Percentiles rank a stretch among this genome's conserved stretches.
These are phyloP conservation scores for Lithobius niger DNA, from an alignment of 1,140 invertebrate species.

Conservation along the genomic window DNA sequence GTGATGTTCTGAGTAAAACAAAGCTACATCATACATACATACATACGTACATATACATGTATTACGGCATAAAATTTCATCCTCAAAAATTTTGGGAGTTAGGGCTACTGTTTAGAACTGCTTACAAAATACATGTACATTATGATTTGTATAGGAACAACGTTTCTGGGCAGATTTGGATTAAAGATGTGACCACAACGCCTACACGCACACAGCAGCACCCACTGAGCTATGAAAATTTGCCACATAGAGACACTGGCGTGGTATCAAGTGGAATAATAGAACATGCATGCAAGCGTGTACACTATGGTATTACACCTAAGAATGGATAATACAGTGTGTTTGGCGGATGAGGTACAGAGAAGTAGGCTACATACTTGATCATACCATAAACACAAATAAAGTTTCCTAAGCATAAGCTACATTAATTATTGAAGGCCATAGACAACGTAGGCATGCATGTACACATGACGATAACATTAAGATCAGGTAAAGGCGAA, in stretches of 20 bases:
- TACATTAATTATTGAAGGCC: too few species aligned
- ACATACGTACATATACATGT: background rate
- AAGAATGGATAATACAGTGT: background rate
- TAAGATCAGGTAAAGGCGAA: too few species aligned
- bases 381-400: conserved; percentile 5
- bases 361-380: background rate
- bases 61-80: background rate
- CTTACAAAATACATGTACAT: conserved; percentile 3
- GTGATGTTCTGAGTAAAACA: too few species aligned
- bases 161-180: conserved; percentile 7
- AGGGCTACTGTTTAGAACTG: background rate
- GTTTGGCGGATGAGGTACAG: background rate
- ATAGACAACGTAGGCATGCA: too few species aligned
- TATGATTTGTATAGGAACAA: conserved; percentile 5
- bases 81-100: background rate
- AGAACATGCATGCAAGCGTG: background rate
- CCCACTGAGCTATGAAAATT: conserved; percentile 4
- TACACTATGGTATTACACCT: background rate
- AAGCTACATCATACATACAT: too few species aligned
- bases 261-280: conserved; percentile 1
- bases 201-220: background rate
- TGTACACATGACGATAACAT: too few species aligned
- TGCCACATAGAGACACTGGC: background rate
- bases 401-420: conserved; percentile 8
- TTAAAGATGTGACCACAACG: background rate